A percentile compares a stretch with the other conserved stretches of the same genome.
phyloP scores from a whole-genome alignment of 2,888 invertebrate species.

The Diarsia brunnea region DNA sequence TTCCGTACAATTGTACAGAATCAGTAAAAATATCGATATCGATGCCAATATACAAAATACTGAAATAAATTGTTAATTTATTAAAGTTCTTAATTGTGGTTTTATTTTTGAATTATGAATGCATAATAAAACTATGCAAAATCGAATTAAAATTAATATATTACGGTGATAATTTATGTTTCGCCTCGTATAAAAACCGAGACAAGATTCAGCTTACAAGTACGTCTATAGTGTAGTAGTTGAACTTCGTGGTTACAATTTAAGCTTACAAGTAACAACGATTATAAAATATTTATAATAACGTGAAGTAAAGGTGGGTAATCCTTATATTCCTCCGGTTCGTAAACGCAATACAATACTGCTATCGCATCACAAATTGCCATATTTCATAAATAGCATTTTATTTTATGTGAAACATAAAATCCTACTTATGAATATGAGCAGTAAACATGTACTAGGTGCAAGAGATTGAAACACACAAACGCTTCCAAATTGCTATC shows the following conservation, averaged over 20 bases:
- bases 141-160: background rate
- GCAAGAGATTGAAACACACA: conserved; percentile 48
- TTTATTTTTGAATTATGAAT: conserved; percentile 3
- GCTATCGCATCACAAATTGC: conserved; percentile 74
- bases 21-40: conserved; percentile 1
- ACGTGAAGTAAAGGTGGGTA: conserved; percentile 46
- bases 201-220: conserved; percentile 11
- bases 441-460: conserved; percentile 61
- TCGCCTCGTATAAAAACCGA: conserved; percentile 49
- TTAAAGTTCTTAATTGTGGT: background rate
- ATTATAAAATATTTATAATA: conserved; percentile 65
- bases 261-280: conserved; percentile 67
- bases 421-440: conserved; percentile 65
- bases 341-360: conserved; percentile 69
- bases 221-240: conserved; percentile 38
- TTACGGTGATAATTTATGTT: conserved; percentile 30
- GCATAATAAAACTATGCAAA: background rate
- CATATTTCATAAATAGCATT: conserved; percentile 73
- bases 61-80: background rate
- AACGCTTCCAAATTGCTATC: conserved; percentile 44
- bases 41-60: background rate
- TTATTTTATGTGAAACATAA: conserved; percentile 74
- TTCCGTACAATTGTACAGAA: background rate
- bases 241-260: conserved; percentile 70
- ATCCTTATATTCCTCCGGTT: conserved; percentile 57